Conservation (phyloP, 2,797 vertebrate genomes). For the Oryzias dopingdopingensis region DNA sequence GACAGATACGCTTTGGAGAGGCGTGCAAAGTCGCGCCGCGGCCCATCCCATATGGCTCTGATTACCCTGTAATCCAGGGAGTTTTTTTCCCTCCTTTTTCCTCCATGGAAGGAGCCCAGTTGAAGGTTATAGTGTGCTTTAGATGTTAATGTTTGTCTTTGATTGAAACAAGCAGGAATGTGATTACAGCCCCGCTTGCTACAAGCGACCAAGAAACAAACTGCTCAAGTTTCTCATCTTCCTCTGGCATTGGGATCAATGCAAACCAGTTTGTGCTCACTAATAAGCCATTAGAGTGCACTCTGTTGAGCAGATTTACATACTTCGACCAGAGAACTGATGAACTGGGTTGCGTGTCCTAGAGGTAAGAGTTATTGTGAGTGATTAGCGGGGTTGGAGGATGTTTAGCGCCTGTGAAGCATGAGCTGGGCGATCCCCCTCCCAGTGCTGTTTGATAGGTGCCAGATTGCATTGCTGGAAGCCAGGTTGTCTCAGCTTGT, state of each 20-base stretch:
- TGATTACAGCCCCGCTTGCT: constrained; percentile 71
- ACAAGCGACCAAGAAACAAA: constrained; percentile 51
- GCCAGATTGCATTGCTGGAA: constrained; percentile 71
- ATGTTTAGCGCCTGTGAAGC: constrained; percentile 32
- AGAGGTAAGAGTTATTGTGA: constrained; percentile 67
- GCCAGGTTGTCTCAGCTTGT: constrained; percentile 72
- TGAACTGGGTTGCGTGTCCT: constrained; percentile 64
- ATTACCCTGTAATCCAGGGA: constrained; percentile 63
- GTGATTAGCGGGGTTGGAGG: constrained; percentile 49
- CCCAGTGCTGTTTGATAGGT: constrained; percentile 65
- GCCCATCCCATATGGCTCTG: constrained; percentile 59
- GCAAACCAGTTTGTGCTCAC: constrained; percentile 77
- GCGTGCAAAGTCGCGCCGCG: constrained; percentile 40
- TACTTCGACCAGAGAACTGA: constrained; percentile 69
- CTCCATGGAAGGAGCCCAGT: constrained; percentile 40
- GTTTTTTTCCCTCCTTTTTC: constrained; percentile 35
- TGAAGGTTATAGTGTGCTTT: constrained; percentile 64
- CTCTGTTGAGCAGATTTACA: constrained; percentile 77
- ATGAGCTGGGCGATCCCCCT: constrained; percentile 39
- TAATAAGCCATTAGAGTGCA: constrained; percentile 79
- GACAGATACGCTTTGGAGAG: constrained; percentile 37
- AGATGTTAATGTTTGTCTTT: constrained; percentile 75
- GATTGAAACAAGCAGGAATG: constrained; percentile 79
- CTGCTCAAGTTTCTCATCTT: constrained; percentile 59
- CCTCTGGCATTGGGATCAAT: constrained; percentile 77